Evolutionary conservation across 2,113 vertebrate genomes (phyloP).

Genomic region (Erinaceus europaeus): DNA sequence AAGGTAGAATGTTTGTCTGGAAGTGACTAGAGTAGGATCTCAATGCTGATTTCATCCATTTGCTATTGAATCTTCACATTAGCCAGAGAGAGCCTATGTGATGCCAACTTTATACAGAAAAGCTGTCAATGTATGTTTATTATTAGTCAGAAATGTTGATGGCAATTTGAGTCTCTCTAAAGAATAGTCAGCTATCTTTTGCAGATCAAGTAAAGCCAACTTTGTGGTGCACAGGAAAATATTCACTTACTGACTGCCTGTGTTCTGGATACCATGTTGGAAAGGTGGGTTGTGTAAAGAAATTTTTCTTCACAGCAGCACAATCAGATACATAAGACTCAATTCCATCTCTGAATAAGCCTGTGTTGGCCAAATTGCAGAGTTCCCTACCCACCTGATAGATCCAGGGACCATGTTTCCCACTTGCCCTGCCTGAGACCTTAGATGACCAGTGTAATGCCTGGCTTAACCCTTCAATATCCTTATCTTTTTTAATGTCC

Average conservation of each 20-base stretch:
- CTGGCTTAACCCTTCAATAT: background rate
- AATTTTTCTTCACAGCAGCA: background rate
- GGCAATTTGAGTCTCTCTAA: background rate
- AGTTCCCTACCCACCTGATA: background rate
- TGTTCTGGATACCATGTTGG: background rate
- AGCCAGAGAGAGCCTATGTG: background rate
- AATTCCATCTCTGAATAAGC: background rate
- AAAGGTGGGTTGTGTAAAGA: too few species aligned
- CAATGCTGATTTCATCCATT: background rate
- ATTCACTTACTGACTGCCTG: background rate
- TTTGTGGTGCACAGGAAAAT: background rate
- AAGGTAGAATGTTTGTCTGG: background rate
- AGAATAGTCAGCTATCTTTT: background rate
- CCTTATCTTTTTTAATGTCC: conserved; percentile 16
- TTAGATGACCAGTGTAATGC: background rate
- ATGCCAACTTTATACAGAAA: background rate
- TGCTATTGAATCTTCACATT: background rate
- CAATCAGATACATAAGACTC: background rate
- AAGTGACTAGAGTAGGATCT: background rate
- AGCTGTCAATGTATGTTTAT: background rate
- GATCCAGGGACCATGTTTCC: background rate
- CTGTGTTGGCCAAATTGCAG: background rate
- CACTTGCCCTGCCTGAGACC: background rate
- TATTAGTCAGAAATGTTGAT: background rate
- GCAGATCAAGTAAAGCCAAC: background rate